Percentiles rank a stretch among this genome's conserved stretches.
Conservation (phyloP, 2,113 vertebrate species). For the Hystrix brachyura region DNA sequence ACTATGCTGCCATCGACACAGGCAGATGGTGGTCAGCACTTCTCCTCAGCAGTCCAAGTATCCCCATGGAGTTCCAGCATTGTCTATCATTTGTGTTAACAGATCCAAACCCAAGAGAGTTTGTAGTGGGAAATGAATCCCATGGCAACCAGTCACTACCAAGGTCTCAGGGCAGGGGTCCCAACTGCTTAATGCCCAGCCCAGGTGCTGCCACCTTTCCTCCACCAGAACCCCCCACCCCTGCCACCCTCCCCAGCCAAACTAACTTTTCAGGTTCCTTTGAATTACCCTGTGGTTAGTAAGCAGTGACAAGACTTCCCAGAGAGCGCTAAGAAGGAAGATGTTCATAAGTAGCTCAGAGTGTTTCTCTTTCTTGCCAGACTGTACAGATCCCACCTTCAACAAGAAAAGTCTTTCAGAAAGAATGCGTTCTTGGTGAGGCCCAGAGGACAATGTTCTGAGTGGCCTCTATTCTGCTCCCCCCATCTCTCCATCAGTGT, state of each 20-base stretch:
- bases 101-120: not conserved
- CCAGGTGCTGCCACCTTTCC: conserved; percentile 31
- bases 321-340: not conserved
- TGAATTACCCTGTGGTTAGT: not conserved
- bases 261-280: conserved; percentile 66
- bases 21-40: not conserved
- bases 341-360: not conserved
- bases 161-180: not conserved
- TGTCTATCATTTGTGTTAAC: not conserved
- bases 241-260: not conserved
- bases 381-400: not conserved
- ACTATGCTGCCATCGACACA: not conserved
- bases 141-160: not conserved
- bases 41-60: not conserved
- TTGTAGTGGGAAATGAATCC: not conserved
- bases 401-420: not conserved
- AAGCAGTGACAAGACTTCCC: conserved; percentile 47
- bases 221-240: not conserved
- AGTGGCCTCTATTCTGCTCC: not conserved
- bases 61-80: not conserved
- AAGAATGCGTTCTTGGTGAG: not conserved
- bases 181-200: not conserved
- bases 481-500: not conserved
- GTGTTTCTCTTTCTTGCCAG: not conserved
- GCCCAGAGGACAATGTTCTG: not conserved